A percentile compares a stretch with the other conserved stretches of the same genome.
Evolutionary conservation across 2,888 invertebrate species (phyloP).

Genomic region (Congeria kusceri): DNA sequence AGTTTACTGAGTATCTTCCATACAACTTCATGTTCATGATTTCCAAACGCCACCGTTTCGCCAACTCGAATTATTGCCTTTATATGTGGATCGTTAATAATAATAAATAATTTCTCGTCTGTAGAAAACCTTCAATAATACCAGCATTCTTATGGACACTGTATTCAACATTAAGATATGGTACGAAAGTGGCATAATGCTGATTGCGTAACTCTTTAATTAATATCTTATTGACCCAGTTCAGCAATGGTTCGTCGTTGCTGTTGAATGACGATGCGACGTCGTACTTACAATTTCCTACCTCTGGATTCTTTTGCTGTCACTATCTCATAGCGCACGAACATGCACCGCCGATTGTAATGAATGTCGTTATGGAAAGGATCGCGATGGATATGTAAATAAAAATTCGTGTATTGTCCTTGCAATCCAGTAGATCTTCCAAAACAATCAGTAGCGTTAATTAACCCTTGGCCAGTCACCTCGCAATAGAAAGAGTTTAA

Average conservation of each 20-base stretch:
- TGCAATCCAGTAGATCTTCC: slow-evolving; percentile 5
- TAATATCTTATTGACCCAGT: slow-evolving; percentile 40
- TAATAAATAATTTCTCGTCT: slow-evolving; percentile 31
- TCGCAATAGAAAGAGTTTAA: slow-evolving; percentile 26
- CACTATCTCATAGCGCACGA: slow-evolving; percentile 29
- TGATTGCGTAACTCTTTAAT: slow-evolving; percentile 9
- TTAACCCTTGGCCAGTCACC: slow-evolving; percentile 16
- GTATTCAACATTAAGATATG: slow-evolving; percentile 22
- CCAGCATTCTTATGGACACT: slow-evolving; percentile 30
- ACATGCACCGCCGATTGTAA: slow-evolving; percentile 12
- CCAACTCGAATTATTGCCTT: slow-evolving; percentile 49
- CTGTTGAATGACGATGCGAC: slow-evolving; percentile 42
- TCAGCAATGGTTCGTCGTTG: slow-evolving; percentile 18
- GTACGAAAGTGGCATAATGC: slow-evolving; percentile 29
- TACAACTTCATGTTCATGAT: neutral
- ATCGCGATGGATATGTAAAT: neutral
- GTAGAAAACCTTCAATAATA: slow-evolving; percentile 7
- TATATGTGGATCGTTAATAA: slow-evolving; percentile 27
- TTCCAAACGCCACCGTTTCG: slow-evolving; percentile 27
- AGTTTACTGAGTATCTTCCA: too few relatives aligned
- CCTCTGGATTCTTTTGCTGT: slow-evolving; percentile 1
- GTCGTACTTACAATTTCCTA: slow-evolving; percentile 15
- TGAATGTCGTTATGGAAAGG: neutral
- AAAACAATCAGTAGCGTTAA: slow-evolving; percentile 10
- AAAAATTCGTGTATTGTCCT: neutral